These are phyloP conservation scores for Habrosyne pyritoides DNA, from an alignment of 2,888 invertebrate species.

Conservation along the genomic window DNA sequence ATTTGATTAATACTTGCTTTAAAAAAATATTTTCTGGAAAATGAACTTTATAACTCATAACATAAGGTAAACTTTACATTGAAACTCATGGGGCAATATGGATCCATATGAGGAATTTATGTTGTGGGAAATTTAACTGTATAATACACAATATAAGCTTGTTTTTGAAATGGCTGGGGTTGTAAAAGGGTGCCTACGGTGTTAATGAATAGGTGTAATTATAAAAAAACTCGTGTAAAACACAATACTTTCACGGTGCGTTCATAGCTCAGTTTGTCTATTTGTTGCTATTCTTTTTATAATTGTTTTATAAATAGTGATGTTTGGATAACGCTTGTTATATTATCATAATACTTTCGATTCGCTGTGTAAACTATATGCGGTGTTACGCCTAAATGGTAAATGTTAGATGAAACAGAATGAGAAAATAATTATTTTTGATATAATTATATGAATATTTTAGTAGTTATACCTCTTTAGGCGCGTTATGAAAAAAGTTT, in stretches of 20 bases:
- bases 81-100: constrained; percentile 4
- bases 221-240: constrained; percentile 29
- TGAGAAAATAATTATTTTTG: constrained; percentile 14
- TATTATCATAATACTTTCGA: constrained; percentile 37
- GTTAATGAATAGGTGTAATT: constrained; percentile 39
- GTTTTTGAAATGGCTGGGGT: not conserved
- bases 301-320: constrained; percentile 27
- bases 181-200: constrained; percentile 31
- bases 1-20: constrained; percentile 35
- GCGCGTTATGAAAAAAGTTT: too few relatives aligned
- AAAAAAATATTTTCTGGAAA: not conserved
- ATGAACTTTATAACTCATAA: not conserved
- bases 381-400: not conserved
- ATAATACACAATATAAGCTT: not conserved
- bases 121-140: not conserved
- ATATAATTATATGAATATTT: constrained; percentile 17
- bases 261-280: constrained; percentile 32
- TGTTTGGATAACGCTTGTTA: constrained; percentile 15
- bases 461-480: too few relatives aligned
- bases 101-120: not conserved
- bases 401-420: not conserved
- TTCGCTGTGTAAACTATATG: constrained; percentile 24
- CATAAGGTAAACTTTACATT: not conserved
- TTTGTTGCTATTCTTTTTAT: constrained; percentile 30
- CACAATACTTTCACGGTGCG: constrained; percentile 15